These are phyloP conservation scores for Dasypolia templi DNA, from an alignment of 2,888 invertebrate genomes.

Conservation along the genomic window DNA sequence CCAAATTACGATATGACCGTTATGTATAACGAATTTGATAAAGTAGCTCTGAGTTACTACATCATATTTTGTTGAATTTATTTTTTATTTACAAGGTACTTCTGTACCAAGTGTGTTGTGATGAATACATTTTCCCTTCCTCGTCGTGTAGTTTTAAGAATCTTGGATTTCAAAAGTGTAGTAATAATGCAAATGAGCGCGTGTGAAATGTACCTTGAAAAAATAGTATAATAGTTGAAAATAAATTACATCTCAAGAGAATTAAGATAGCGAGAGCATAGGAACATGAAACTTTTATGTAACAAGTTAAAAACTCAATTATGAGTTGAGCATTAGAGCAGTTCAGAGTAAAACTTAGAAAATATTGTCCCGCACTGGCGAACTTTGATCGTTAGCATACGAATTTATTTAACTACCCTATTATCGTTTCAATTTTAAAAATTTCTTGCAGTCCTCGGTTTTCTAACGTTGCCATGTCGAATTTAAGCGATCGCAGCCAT, in stretches of 20 bases:
- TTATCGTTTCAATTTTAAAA: constrained; percentile 36
- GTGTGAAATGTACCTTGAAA: constrained; percentile 79
- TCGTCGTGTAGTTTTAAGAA: constrained; percentile 69
- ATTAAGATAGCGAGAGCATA: constrained; percentile 50
- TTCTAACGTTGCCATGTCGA: constrained; percentile 71
- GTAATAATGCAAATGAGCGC: constrained; percentile 74
- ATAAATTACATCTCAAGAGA: constrained; percentile 46
- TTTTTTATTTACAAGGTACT: constrained; percentile 55
- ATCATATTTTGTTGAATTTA: constrained; percentile 57
- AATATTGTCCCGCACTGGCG: constrained; percentile 60
- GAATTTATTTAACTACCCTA: constrained; percentile 56
- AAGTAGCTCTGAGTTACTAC: constrained; percentile 72
- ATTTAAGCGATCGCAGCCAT: constrained; percentile 81
- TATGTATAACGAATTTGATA: constrained; percentile 68
- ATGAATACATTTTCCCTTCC: constrained; percentile 64
- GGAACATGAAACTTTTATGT: constrained; percentile 66
- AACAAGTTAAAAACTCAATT: constrained; percentile 71
- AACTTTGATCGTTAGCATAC: constrained; percentile 72
- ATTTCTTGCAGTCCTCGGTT: constrained; percentile 49
- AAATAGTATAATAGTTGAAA: constrained; percentile 68
- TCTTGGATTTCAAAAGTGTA: constrained; percentile 69
- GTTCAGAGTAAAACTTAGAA: constrained; percentile 61
- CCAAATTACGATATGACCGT: constrained; percentile 80
- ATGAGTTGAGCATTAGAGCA: constrained; percentile 65
- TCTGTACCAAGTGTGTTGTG: constrained; percentile 65